phyloP scores from a whole-genome alignment of 2,113 vertebrate species.

The Nerophis ophidion region DNA sequence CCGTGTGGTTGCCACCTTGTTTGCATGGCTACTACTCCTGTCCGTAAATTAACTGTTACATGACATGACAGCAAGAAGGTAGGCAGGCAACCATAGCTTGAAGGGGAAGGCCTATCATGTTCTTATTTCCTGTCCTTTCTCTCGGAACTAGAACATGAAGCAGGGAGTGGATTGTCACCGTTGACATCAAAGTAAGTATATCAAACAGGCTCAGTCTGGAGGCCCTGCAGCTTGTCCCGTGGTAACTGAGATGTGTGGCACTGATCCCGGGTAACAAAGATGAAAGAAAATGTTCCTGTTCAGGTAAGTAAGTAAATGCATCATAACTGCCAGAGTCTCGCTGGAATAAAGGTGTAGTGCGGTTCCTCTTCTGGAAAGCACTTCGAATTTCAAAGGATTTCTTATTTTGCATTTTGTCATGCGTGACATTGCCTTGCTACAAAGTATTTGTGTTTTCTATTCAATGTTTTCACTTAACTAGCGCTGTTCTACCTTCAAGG shows the following conservation, averaged over 20 bases:
- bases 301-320: conserved; percentile 58
- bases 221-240: conserved; percentile 50
- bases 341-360: conserved; percentile 33
- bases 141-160: conserved; percentile 53
- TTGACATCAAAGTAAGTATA: conserved; percentile 59
- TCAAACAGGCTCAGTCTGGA: conserved; percentile 51
- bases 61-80: conserved; percentile 31
- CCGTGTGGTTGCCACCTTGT: not conserved
- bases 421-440: no score
- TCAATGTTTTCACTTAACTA: not conserved
- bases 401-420: no score
- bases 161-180: conserved; percentile 48
- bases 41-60: conserved; percentile 19
- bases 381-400: conserved; percentile 20
- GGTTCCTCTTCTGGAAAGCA: conserved; percentile 26
- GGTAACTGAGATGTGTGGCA: conserved; percentile 56
- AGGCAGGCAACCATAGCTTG: conserved; percentile 24
- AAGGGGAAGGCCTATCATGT: conserved; percentile 35
- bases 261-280: conserved; percentile 49
- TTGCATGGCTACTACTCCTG: not conserved
- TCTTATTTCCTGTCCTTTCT: conserved; percentile 31
- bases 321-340: conserved; percentile 54
- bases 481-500: no score
- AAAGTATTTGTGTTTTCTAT: no score
- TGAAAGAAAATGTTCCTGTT: conserved; percentile 54